phyloP scores from a whole-genome alignment of 1,140 invertebrate species.

The Branchinecta lynchi region DNA sequence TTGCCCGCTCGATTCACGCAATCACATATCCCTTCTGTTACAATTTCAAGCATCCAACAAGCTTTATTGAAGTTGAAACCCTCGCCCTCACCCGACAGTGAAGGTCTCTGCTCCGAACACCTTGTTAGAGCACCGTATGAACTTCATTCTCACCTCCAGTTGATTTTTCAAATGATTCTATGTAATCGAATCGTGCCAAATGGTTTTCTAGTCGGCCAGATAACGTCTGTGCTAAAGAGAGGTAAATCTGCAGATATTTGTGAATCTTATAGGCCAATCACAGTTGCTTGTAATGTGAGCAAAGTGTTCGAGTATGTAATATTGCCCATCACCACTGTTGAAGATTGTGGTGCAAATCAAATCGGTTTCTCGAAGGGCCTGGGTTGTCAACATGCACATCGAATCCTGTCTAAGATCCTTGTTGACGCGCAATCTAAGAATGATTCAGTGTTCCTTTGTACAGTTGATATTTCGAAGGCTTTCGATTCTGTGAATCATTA shows the following conservation, averaged over 20 bases:
- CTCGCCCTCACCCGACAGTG: slow-evolving; percentile 2
- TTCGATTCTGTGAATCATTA: slow-evolving; percentile 10
- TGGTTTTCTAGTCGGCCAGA: neutral
- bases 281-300: slow-evolving; percentile 7
- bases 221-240: slow-evolving; percentile 9
- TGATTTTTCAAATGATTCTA: slow-evolving; percentile 6
- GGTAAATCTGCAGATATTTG: slow-evolving; percentile 8
- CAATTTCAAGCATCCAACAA: slow-evolving; percentile 3
- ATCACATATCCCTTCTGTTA: slow-evolving; percentile 10
- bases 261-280: slow-evolving; percentile 4
- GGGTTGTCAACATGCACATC: slow-evolving; percentile 2
- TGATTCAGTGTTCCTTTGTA: slow-evolving; percentile 11
- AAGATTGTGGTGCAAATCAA: slow-evolving; percentile 7
- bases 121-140: slow-evolving; percentile 2
- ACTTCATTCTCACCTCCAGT: slow-evolving; percentile 5
- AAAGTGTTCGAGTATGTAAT: slow-evolving; percentile 3
- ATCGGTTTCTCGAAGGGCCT: slow-evolving; percentile 8
- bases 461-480: slow-evolving; percentile 11
- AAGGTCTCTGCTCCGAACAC: slow-evolving; percentile 5
- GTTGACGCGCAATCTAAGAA: slow-evolving; percentile 3
- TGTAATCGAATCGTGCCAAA: slow-evolving; percentile 9
- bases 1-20: slow-evolving; percentile 1
- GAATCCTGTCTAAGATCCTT: slow-evolving; percentile 11
- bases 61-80: slow-evolving; percentile 4
- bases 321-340: slow-evolving; percentile 7